Evolutionary conservation across 2,113 vertebrate genomes (phyloP).

Genomic region (Pachypanchax playfairii): DNA sequence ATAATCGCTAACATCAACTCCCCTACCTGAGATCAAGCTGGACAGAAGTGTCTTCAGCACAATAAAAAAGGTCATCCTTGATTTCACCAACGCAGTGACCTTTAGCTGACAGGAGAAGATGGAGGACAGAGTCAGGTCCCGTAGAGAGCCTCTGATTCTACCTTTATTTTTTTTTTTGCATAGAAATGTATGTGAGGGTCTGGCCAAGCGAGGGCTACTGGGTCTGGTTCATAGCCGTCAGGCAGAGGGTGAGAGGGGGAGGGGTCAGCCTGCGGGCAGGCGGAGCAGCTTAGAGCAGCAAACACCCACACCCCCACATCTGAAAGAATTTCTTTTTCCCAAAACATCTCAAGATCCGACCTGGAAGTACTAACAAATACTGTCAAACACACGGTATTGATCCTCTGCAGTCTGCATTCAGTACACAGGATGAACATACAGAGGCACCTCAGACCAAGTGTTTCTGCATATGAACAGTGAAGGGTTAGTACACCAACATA

Average conservation of each 20-base stretch:
- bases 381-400: constrained; percentile 75
- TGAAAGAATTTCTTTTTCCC: constrained; percentile 51
- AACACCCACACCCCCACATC: constrained; percentile 57
- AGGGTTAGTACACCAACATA: constrained; percentile 74
- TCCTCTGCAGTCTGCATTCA: constrained; percentile 77
- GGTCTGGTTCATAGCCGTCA: constrained; percentile 72
- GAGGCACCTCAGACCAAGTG: constrained; percentile 79
- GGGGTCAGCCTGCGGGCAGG: constrained; percentile 65
- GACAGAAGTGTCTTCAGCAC: constrained; percentile 66
- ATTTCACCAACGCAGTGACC: constrained; percentile 49
- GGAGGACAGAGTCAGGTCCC: constrained; percentile 47
- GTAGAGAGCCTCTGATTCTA: constrained; percentile 68
- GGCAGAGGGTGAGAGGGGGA: constrained; percentile 60
- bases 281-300: constrained; percentile 71
- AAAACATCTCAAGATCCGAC: constrained; percentile 69
- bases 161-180: constrained; percentile 72
- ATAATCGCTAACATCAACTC: constrained; percentile 59
- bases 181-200: constrained; percentile 79
- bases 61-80: constrained; percentile 58
- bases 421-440: constrained; percentile 77
- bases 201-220: constrained; percentile 64
- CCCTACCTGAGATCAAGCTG: constrained; percentile 79
- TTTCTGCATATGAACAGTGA: constrained; percentile 81
- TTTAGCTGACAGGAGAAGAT: constrained; percentile 47
- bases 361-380: constrained; percentile 78